These are phyloP conservation scores for Pluvianellus socialis DNA, from an alignment of 2,113 vertebrate genomes.

Conservation along the genomic window DNA sequence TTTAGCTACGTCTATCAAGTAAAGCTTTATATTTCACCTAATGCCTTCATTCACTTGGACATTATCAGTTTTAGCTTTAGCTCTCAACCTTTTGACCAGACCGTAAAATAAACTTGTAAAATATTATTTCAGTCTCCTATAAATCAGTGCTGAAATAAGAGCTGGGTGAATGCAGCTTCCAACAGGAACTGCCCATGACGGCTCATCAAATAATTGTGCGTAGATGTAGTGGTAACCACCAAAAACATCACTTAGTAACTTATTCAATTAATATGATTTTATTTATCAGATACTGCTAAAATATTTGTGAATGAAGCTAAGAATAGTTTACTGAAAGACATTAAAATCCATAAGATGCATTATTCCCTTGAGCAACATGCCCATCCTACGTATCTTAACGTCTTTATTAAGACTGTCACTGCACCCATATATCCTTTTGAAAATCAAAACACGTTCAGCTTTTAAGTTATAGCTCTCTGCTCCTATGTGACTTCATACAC, in stretches of 20 bases:
- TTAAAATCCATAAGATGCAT: background rate
- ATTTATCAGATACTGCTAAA: background rate
- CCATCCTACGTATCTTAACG: background rate
- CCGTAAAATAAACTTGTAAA: constrained; percentile 29
- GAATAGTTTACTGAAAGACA: background rate
- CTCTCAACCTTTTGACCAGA: constrained; percentile 17
- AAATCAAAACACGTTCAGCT: background rate
- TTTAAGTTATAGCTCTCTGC: background rate
- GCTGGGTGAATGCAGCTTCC: background rate
- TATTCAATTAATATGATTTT: background rate
- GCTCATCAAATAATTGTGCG: background rate
- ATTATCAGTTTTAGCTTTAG: background rate
- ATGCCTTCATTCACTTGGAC: constrained; percentile 1
- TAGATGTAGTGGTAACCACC: background rate
- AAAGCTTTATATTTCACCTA: background rate
- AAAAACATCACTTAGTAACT: background rate
- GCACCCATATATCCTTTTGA: background rate
- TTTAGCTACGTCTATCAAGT: background rate
- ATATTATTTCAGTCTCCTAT: background rate
- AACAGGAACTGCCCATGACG: background rate
- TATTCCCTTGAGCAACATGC: background rate
- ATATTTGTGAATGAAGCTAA: background rate
- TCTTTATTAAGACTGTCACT: background rate
- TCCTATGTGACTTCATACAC: background rate
- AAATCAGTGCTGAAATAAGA: background rate